These are phyloP conservation scores for Falco novaeseelandiae DNA, from an alignment of 2,797 vertebrate species.

Conservation along the genomic window DNA sequence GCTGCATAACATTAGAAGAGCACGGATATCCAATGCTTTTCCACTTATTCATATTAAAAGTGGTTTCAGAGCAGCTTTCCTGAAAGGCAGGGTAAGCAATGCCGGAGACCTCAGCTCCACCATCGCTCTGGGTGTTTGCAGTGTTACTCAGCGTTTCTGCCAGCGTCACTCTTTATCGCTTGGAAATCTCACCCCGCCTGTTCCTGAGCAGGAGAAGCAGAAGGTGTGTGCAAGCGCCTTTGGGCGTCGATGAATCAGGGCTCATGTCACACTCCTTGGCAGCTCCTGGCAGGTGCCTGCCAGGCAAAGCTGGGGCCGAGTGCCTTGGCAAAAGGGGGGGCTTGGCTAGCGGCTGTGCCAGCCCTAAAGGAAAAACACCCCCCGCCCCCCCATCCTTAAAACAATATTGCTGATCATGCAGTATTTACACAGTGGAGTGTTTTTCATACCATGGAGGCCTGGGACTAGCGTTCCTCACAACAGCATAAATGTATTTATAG, in stretches of 20 bases:
- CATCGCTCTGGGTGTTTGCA: background rate
- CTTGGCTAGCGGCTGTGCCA: fast-evolving
- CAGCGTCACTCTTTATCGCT: background rate
- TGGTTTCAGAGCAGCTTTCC: background rate
- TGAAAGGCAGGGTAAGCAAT: background rate
- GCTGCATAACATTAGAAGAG: fast-evolving
- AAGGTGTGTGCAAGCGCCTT: conserved; percentile 17
- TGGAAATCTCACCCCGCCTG: conserved; percentile 33
- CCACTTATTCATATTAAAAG: background rate
- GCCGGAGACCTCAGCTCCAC: background rate
- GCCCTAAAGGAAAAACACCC: background rate
- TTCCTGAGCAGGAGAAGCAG: conserved; percentile 8
- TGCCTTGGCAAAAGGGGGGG: background rate
- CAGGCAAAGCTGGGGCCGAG: fast-evolving
- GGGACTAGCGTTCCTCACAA: background rate
- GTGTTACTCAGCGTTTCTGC: background rate
- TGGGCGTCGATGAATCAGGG: background rate
- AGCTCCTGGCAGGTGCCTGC: background rate
- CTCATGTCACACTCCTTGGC: background rate
- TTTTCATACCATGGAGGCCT: background rate
- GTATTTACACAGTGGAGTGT: background rate
- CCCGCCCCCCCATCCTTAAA: background rate
- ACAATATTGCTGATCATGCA: background rate
- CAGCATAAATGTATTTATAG: background rate
- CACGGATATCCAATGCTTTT: background rate